These are phyloP conservation scores for Psittacula derbiana DNA, from an alignment of 2,797 vertebrate species.

Conservation along the genomic window DNA sequence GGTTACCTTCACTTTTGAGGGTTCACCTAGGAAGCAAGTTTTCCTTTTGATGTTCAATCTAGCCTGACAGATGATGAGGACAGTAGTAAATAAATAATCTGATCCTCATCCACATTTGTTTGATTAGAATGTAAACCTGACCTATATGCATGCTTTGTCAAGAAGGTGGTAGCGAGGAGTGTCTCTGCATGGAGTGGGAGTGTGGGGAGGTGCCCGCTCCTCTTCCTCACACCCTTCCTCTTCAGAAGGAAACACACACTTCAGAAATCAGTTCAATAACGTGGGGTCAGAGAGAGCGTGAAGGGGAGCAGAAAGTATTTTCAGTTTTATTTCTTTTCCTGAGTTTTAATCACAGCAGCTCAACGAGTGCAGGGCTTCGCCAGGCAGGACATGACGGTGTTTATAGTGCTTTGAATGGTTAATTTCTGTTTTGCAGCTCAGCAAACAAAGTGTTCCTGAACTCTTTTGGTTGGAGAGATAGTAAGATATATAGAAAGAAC, in stretches of 20 bases:
- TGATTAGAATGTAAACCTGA: not conserved
- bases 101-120: not conserved
- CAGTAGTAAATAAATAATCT: slow-evolving; percentile 44
- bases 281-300: not conserved
- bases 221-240: not conserved
- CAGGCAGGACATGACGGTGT: not conserved
- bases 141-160: not conserved
- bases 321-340: not conserved
- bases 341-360: not conserved
- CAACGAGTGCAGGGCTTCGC: not conserved
- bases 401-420: not conserved
- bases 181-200: not conserved
- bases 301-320: not conserved
- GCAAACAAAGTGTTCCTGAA: not conserved
- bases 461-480: not conserved
- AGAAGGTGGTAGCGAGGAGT: not conserved
- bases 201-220: not conserved
- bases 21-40: not conserved
- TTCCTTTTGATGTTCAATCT: not conserved
- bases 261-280: not conserved
- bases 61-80: not conserved
- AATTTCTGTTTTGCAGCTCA: not conserved
- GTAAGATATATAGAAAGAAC: not conserved
- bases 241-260: not conserved
- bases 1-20: not conserved